These are phyloP conservation scores for cattle (Bos taurus) DNA, from an alignment of 2,113 vertebrate species.

Conservation along the genomic window ARS-UCD2.0 NC_037333.1:115796501-115797000, in stretches of 20 bases:
- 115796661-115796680: neutral
- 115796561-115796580: neutral
- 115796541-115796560: neutral
- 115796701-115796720: neutral
- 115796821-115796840: fast-evolving
- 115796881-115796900: neutral
- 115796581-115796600: neutral
- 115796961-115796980: conserved; percentile 93
- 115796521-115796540: neutral
- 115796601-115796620: fast-evolving
- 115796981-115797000: conserved; percentile 89
- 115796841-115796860: neutral
- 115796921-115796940: conserved; percentile 94
- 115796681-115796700: neutral
- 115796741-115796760: neutral
- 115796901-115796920: conserved; percentile 90
- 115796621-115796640: neutral
- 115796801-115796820: neutral
- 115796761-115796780: neutral
- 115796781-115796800: neutral
- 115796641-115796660: neutral
- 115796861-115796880: neutral
- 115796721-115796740: neutral
- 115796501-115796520: fast-evolving
- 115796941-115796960: conserved; percentile 98